Base-by-base conservation (phyloP, 2,797 vertebrate species). In the Mallotus villosus region DNA sequence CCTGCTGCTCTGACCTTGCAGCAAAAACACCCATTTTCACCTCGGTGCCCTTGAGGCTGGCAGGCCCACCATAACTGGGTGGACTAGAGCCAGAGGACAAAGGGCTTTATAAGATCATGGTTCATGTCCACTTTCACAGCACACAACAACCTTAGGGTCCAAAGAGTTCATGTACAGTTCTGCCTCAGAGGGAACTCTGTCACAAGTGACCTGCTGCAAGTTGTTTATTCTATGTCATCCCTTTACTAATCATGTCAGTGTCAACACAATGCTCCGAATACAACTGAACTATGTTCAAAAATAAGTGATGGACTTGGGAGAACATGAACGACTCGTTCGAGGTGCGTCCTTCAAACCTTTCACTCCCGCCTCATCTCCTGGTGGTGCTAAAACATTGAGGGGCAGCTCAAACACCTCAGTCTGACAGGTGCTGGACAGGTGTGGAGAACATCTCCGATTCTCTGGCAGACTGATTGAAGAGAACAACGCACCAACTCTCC, bases 21-120 rank as follows among this genome's bases (percentile, higher is more conserved):
- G 84, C 81, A 80, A 68, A 64, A 80, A 80, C 24, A 78, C 73
- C 74, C 37, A 71, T 73, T 81, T 78, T 70, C 17, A 29, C 77
- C 74, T 80, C 75, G 62, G 72, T 62, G 77, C 82, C 55, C 64
- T 85, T 74, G 70, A 75, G 82, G 79, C 55, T 76, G 69, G 80
- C 77, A 74, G 63, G 25, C 81, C 80, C 86, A 82, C 84, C 78
- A 67, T 70, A 80, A 84, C 81, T 78, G 21, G 21, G 75, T 80
- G 74, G 76, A 67, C 74, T 78, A 73, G 34, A 59, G 34, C 74
- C 11, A 46, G 41, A 14, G 41, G 41, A 11, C 21, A 9, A 0
- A 57, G 73, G 70, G 58, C 61, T 67, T 37, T n/a, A 2, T 22
- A 34, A 24, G 65, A 81, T 76, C 60, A 71, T 63, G 34, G 74